Conservation (phyloP, 23 tunicate species). For the Botrylloides violaceus region DNA sequence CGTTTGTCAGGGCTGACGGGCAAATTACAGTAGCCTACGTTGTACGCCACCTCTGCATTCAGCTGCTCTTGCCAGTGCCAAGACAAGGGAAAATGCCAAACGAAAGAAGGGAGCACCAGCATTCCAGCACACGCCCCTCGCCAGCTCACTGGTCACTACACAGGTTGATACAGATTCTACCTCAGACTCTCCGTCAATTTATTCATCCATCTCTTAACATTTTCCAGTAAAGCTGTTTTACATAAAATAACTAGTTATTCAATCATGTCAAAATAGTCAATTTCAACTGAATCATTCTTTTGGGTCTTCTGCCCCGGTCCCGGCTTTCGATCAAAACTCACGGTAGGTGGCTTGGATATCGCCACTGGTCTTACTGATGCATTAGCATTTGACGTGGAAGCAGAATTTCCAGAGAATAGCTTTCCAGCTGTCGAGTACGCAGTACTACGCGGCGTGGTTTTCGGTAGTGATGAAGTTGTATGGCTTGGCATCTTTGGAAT, state of each 20-base stretch:
- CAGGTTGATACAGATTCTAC: too few species aligned
- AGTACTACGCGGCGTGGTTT: not conserved
- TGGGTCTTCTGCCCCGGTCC: not conserved
- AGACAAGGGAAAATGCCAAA: too few species aligned
- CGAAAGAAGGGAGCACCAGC: too few species aligned
- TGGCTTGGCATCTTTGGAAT: constrained; percentile 16
- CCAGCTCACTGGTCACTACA: too few species aligned
- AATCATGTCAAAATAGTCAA: constrained; percentile 80
- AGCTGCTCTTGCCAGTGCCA: too few species aligned
- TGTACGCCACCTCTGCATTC: too few species aligned
- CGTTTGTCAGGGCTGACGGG: too few species aligned
- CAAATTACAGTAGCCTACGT: too few species aligned
- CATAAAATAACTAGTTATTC: constrained; percentile 37
- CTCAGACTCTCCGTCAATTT: too few species aligned
- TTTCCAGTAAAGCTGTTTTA: too few species aligned
- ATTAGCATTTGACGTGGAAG: not conserved
- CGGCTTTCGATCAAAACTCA: not conserved
- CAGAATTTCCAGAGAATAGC: not conserved
- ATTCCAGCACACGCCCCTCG: too few species aligned
- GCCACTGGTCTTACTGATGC: not conserved
- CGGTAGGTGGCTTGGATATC: not conserved
- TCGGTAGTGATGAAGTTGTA: not conserved
- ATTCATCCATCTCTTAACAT: too few species aligned
- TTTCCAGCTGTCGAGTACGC: not conserved
- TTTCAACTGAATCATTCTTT: constrained; percentile 1